A percentile compares a stretch with the other conserved stretches of the same genome.
phyloP scores from a whole-genome alignment of 64 coral and sea anemone species.

The Acropora yongei region DNA sequence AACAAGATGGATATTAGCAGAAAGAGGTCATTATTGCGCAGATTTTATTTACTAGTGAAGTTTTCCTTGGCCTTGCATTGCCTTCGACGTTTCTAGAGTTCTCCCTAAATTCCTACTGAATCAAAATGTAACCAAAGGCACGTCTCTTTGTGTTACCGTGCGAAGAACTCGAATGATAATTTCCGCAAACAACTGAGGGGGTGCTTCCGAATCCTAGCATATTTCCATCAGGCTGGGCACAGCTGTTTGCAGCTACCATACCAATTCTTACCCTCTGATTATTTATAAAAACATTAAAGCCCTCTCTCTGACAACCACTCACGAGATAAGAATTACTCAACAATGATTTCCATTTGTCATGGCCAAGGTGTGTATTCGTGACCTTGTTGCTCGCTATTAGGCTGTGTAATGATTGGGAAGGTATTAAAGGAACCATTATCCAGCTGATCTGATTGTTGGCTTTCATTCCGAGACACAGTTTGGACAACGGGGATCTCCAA shows the following conservation, averaged over 20 bases:
- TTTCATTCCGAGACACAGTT: slow-evolving; percentile 58
- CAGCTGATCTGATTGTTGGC: slow-evolving; percentile 17
- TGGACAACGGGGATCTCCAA: slow-evolving; percentile 31
- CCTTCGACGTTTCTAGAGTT: too few relatives aligned
- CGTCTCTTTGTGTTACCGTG: not conserved
- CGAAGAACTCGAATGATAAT: not conserved
- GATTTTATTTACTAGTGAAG: too few relatives aligned
- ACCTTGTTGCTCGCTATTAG: not conserved
- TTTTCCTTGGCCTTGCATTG: too few relatives aligned
- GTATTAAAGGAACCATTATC: not conserved
- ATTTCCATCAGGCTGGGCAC: not conserved
- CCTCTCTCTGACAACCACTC: not conserved
- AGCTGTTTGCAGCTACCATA: not conserved
- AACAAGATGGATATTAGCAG: too few relatives aligned
- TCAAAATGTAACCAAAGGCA: slow-evolving; percentile 17
- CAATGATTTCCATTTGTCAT: not conserved
- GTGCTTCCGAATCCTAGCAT: slow-evolving; percentile 13
- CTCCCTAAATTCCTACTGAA: not conserved
- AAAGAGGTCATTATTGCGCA: too few relatives aligned
- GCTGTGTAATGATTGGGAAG: not conserved
- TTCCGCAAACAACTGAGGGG: not conserved
- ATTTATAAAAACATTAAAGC: not conserved
- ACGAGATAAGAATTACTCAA: not conserved
- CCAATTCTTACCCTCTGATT: slow-evolving; percentile 8
- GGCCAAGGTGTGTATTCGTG: not conserved